These are phyloP conservation scores for Sphaeridia pumilis DNA, from an alignment of 2,888 invertebrate genomes.

Conservation along the genomic window DNA sequence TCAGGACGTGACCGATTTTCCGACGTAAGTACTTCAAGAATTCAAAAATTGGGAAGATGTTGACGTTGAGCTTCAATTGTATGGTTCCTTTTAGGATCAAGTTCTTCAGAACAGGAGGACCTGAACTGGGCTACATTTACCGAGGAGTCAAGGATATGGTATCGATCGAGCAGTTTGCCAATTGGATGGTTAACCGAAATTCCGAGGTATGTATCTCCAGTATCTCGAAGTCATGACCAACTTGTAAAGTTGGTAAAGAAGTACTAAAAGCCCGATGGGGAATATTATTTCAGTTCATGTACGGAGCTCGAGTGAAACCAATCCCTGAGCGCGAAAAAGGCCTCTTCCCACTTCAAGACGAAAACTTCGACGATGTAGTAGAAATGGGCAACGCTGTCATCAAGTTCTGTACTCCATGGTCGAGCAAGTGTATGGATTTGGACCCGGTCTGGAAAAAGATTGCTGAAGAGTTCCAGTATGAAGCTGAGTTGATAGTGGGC, in stretches of 20 bases:
- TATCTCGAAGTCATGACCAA: background rate
- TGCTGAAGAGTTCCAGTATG: conserved; percentile 50
- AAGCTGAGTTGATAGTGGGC: conserved; percentile 51
- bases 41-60: background rate
- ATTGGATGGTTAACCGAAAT: conserved; percentile 24
- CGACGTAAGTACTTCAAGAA: conserved; percentile 41
- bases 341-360: conserved; percentile 60
- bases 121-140: conserved; percentile 22
- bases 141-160: conserved; percentile 28
- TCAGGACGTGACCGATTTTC: conserved; percentile 61
- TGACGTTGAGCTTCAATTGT: background rate
- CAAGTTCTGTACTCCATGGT: conserved; percentile 90
- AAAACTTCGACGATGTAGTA: conserved; percentile 60
- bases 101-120: conserved; percentile 29
- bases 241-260: background rate
- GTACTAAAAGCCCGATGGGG: no score
- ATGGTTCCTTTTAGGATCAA: conserved; percentile 19
- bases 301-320: conserved; percentile 35
- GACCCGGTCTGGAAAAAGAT: conserved; percentile 76
- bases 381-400: conserved; percentile 68
- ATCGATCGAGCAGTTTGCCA: conserved; percentile 34
- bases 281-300: conserved; percentile 22
- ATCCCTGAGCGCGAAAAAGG: conserved; percentile 51
- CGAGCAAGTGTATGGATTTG: conserved; percentile 48
- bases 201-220: conserved; percentile 20